A percentile compares a stretch with the other conserved stretches of the same genome.
phyloP scores from a whole-genome alignment of 2,113 vertebrate genomes.

The Etheostoma cragini region DNA sequence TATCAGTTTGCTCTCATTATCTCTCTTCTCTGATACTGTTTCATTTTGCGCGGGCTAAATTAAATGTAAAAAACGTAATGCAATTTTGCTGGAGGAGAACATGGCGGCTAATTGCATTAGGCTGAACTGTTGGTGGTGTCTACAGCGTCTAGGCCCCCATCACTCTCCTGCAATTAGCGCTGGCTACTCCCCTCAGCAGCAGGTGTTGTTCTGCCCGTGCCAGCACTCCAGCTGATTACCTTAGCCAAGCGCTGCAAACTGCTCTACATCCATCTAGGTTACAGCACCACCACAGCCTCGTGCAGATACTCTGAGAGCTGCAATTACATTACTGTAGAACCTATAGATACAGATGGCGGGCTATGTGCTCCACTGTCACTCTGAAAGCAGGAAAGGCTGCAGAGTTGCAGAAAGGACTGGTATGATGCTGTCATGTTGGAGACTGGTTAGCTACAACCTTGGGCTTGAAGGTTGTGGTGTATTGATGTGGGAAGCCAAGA shows the following conservation, averaged over 20 bases:
- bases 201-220: slow-evolving; percentile 78
- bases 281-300: slow-evolving; percentile 43
- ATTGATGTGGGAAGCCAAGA: slow-evolving; percentile 46
- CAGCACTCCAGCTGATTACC: slow-evolving; percentile 81
- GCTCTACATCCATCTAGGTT: slow-evolving; percentile 72
- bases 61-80: slow-evolving; percentile 80
- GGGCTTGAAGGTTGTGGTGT: slow-evolving; percentile 63
- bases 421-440: slow-evolving; percentile 43
- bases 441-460: slow-evolving; percentile 60
- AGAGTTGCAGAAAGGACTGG: slow-evolving; percentile 42
- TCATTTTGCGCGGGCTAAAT: slow-evolving; percentile 80
- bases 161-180: slow-evolving; percentile 73
- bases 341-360: slow-evolving; percentile 55
- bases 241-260: slow-evolving; percentile 56
- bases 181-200: slow-evolving; percentile 75
- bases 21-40: slow-evolving; percentile 77
- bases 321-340: slow-evolving; percentile 72
- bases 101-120: slow-evolving; percentile 80
- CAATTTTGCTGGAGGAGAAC: slow-evolving; percentile 77
- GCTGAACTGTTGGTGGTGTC: slow-evolving; percentile 65
- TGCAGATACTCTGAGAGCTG: slow-evolving; percentile 55
- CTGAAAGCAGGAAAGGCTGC: slow-evolving; percentile 32
- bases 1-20: slow-evolving; percentile 80
- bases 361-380: slow-evolving; percentile 39
- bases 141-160: slow-evolving; percentile 63